A percentile compares a stretch with the other conserved stretches of the same genome.
Evolutionary conservation across 2,113 vertebrate genomes (phyloP).

Genomic region (Synodontis membranacea): DNA sequence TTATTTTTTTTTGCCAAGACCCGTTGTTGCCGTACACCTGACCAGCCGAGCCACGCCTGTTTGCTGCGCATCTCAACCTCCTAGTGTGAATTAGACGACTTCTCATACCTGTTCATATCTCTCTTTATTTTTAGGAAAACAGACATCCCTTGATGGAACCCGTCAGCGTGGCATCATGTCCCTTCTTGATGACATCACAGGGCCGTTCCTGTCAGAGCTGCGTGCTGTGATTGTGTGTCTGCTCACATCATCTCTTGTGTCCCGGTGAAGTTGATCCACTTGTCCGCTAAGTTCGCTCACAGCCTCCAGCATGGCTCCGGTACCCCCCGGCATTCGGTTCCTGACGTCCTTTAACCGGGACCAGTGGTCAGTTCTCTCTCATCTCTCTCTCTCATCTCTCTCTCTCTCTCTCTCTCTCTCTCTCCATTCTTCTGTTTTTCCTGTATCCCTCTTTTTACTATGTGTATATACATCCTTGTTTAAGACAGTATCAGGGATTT

Average conservation of each 20-base stretch:
- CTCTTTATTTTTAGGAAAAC: neutral
- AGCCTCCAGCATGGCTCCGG: constrained; percentile 62
- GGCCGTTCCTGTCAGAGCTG: constrained; percentile 33
- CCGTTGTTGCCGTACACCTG: neutral
- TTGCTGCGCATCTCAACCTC: neutral
- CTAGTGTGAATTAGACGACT: neutral
- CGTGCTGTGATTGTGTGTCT: neutral
- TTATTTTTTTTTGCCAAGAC: no score
- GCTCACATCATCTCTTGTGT: neutral
- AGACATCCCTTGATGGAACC: neutral
- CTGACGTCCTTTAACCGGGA: constrained; percentile 69
- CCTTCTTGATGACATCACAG: constrained; percentile 6
- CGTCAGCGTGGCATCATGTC: neutral
- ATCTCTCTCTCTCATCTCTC: neutral
- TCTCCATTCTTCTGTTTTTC: neutral
- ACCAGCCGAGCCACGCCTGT: neutral
- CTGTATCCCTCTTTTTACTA: neutral
- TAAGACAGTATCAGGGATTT: neutral
- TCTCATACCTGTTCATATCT: neutral
- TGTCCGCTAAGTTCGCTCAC: neutral
- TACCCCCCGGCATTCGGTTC: constrained; percentile 72
- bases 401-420: neutral
- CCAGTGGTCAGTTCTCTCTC: constrained; percentile 67
- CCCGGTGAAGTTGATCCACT: neutral
- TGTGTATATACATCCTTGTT: neutral